Evolutionary conservation across 2,888 invertebrate genomes (phyloP).

Genomic region (Agrypnus murinus): DNA sequence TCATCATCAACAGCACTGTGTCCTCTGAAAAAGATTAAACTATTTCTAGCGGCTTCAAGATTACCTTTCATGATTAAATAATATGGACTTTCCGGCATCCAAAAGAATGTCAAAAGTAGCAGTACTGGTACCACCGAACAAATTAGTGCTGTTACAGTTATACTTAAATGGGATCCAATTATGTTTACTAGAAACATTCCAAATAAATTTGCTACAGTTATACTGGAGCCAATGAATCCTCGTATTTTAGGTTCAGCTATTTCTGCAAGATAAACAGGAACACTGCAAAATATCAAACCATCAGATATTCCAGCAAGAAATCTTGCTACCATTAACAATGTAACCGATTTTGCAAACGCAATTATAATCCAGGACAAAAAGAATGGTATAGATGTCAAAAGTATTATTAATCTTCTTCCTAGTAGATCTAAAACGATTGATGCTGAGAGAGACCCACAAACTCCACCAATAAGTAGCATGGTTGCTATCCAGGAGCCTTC

Average conservation of each 20-base stretch:
- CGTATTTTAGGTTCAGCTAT: conserved; percentile 75
- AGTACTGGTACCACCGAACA: conserved; percentile 75
- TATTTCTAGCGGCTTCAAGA: conserved; percentile 70
- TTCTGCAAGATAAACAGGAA: conserved; percentile 77
- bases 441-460: conserved; percentile 76
- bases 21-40: conserved; percentile 76
- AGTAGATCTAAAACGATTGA: conserved; percentile 78
- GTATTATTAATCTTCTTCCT: conserved; percentile 78
- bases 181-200: conserved; percentile 78
- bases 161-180: conserved; percentile 75
- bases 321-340: conserved; percentile 73
- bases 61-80: conserved; percentile 67
- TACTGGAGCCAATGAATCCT: conserved; percentile 77
- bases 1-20: too few species aligned
- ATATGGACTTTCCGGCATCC: conserved; percentile 80
- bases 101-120: conserved; percentile 75
- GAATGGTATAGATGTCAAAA: conserved; percentile 78
- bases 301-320: conserved; percentile 77
- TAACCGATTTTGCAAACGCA: conserved; percentile 75
- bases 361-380: conserved; percentile 79
- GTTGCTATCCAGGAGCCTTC: conserved; percentile 79
- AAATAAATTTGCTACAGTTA: conserved; percentile 74
- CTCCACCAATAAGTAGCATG: conserved; percentile 78
- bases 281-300: conserved; percentile 68
- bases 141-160: conserved; percentile 73